These are phyloP conservation scores for Alosa alosa DNA, from an alignment of 2,113 vertebrate species.

Conservation along the genomic window DNA sequence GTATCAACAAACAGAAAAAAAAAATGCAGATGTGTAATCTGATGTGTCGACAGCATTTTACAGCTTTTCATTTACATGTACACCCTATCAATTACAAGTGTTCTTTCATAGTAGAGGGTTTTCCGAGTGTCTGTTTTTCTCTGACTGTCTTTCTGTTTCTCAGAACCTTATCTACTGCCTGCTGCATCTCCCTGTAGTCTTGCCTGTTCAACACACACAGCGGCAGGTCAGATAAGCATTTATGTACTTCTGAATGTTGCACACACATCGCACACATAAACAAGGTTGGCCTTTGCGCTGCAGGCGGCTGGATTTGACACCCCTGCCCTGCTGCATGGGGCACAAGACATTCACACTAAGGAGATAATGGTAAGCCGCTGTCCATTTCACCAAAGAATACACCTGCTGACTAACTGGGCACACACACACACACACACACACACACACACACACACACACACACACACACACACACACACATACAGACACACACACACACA, in stretches of 20 bases:
- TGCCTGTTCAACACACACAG: background rate
- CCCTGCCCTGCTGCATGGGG: background rate
- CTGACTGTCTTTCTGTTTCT: too few species aligned
- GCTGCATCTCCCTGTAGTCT: too few species aligned
- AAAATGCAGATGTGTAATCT: too few species aligned
- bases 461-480: background rate
- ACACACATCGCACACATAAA: background rate
- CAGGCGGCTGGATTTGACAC: slow-evolving; percentile 15
- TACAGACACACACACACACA: too few species aligned
- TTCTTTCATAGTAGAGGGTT: too few species aligned
- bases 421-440: slow-evolving; percentile 21
- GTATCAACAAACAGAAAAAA: too few species aligned
- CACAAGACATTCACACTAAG: background rate
- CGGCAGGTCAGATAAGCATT: background rate
- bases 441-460: slow-evolving; percentile 31
- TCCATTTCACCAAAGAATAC: background rate
- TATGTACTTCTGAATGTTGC: background rate
- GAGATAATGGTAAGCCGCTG: slow-evolving; percentile 11
- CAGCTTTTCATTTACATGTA: too few species aligned
- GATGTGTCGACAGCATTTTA: too few species aligned
- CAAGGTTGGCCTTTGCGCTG: background rate
- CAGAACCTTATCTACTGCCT: too few species aligned
- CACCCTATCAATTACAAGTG: too few species aligned
- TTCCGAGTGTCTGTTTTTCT: too few species aligned
- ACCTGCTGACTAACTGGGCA: background rate